Evolutionary conservation across 2,888 invertebrate species (phyloP).

Genomic region (Laothoe populi): DNA sequence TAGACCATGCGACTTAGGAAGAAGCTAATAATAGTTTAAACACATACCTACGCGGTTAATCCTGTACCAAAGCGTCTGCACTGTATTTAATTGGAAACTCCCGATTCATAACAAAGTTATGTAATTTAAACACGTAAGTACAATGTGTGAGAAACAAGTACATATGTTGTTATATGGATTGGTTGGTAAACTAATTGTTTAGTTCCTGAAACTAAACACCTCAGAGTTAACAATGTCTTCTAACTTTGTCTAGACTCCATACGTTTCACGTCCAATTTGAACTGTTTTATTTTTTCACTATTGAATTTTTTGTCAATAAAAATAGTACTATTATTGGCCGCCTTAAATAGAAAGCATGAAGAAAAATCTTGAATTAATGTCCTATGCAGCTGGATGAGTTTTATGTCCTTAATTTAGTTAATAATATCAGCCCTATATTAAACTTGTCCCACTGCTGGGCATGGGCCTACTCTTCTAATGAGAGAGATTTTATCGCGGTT

Average conservation of each 20-base stretch:
- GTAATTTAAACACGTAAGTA: slow-evolving; percentile 45
- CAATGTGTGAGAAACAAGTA: slow-evolving; percentile 30
- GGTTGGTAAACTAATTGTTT: slow-evolving; percentile 21
- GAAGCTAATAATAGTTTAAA: slow-evolving; percentile 39
- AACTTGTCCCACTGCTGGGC: too few relatives aligned
- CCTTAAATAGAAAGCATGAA: too few relatives aligned
- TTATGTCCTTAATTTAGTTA: too few relatives aligned
- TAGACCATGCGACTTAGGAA: slow-evolving; percentile 34
- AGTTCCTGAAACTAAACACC: slow-evolving; percentile 15
- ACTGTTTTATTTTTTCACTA: neutral
- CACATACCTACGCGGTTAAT: slow-evolving; percentile 43
- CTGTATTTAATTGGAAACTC: slow-evolving; percentile 50
- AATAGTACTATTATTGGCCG: too few relatives aligned
- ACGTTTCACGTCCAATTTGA: neutral
- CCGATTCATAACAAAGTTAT: slow-evolving; percentile 48
- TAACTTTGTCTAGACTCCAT: neutral
- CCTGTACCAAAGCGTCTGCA: slow-evolving; percentile 41
- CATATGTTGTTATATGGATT: slow-evolving; percentile 8
- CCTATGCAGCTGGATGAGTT: too few relatives aligned
- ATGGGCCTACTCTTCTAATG: too few relatives aligned
- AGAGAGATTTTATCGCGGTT: too few relatives aligned
- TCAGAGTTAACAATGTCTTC: slow-evolving; percentile 13
- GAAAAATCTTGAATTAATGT: too few relatives aligned
- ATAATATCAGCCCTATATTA: too few relatives aligned
- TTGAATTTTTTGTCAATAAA: neutral